These are phyloP conservation scores for Hippocampus guttulatus DNA, from an alignment of 2,113 vertebrate genomes.

Conservation along the genomic window DNA sequence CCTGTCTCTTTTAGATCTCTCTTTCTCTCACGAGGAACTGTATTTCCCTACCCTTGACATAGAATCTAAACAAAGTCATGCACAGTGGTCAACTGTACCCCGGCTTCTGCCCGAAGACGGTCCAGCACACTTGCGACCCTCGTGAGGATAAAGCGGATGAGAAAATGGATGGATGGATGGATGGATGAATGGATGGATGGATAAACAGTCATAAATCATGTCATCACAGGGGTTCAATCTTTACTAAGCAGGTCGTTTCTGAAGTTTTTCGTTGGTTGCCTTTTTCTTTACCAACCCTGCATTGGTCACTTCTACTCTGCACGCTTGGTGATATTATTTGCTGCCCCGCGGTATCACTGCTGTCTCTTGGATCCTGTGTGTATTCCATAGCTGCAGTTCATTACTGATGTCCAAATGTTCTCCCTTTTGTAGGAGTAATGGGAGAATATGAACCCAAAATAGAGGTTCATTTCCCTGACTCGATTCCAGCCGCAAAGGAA, in stretches of 20 bases:
- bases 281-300: slow-evolving; percentile 25
- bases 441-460: slow-evolving; percentile 98
- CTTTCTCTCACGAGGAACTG: too few relatives aligned
- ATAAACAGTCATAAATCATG: slow-evolving; percentile 53
- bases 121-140: too few relatives aligned
- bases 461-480: slow-evolving; percentile 94
- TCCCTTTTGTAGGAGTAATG: slow-evolving; percentile 81
- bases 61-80: too few relatives aligned
- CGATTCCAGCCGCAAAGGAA: slow-evolving; percentile 85
- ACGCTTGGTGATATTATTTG: slow-evolving; percentile 21
- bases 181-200: too few relatives aligned
- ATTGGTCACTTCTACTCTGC: slow-evolving; percentile 30
- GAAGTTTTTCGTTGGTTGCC: slow-evolving; percentile 60
- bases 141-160: too few relatives aligned
- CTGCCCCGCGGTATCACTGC: slow-evolving; percentile 30
- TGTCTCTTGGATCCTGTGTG: slow-evolving; percentile 38
- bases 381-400: slow-evolving; percentile 44
- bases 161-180: too few relatives aligned
- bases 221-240: slow-evolving; percentile 57
- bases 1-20: too few relatives aligned
- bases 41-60: too few relatives aligned
- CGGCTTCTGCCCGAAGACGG: too few relatives aligned
- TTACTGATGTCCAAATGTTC: slow-evolving; percentile 58
- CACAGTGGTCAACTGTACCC: too few relatives aligned
- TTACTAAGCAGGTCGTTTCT: slow-evolving; percentile 35